A percentile compares a stretch with the other conserved stretches of the same genome.
Conservation (phyloP, 2,113 vertebrate species). For the Mustela nigripes region DNA sequence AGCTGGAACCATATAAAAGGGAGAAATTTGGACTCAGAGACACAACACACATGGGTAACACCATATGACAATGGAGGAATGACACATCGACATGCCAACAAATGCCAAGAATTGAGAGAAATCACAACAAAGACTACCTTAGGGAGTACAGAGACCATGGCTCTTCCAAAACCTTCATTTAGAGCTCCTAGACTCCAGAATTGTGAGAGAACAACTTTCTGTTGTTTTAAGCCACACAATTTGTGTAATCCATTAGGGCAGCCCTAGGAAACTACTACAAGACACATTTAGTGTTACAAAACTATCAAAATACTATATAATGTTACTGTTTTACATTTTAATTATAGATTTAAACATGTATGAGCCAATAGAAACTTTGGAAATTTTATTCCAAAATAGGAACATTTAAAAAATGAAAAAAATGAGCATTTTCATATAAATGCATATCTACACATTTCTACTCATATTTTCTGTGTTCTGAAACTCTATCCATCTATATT, state of each 20-base stretch:
- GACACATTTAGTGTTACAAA: not conserved
- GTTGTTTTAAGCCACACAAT: not conserved
- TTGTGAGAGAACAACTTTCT: not conserved
- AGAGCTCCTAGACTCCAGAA: not conserved
- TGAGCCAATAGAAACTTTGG: not conserved
- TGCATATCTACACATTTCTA: not conserved
- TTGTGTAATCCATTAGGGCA: not conserved
- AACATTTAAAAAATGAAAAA: not conserved
- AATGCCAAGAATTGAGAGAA: not conserved
- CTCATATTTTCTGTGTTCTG: not conserved
- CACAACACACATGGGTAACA: too few relatives aligned
- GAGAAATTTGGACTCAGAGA: not conserved
- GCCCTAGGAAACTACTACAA: not conserved
- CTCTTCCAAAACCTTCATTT: not conserved
- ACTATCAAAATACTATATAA: not conserved
- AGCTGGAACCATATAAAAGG: not conserved
- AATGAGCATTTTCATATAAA: not conserved
- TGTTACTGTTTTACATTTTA: not conserved
- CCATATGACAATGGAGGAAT: too few relatives aligned
- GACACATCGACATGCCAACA: rapidly evolving
- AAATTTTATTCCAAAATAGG: not conserved
- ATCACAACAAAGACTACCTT: rapidly evolving
- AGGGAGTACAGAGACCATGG: not conserved
- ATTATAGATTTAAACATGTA: not conserved
- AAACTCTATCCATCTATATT: not conserved